Conservation (phyloP, 1,140 invertebrate genomes). For the Aricia agestis region DNA sequence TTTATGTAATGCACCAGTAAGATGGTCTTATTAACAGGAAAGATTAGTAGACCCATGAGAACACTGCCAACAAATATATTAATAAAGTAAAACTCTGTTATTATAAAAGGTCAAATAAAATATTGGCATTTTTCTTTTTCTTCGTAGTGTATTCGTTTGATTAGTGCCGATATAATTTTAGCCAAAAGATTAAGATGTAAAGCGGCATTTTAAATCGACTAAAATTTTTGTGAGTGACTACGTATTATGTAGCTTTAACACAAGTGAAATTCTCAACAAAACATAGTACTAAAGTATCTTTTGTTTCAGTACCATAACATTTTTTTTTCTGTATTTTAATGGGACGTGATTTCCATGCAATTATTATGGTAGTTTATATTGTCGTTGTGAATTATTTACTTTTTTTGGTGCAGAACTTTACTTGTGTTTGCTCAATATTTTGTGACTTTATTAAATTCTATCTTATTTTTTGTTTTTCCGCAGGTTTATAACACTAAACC, state of each 20-base stretch:
- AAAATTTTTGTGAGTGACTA: conserved; percentile 22
- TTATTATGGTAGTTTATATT: background rate
- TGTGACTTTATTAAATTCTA: conserved; percentile 59
- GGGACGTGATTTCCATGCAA: background rate
- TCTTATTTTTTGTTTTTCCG: conserved; percentile 74
- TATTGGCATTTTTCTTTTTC: conserved; percentile 13
- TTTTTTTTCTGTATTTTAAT: too few relatives aligned
- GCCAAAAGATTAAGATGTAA: conserved; percentile 3
- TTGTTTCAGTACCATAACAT: too few relatives aligned
- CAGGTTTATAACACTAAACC: conserved; percentile 78
- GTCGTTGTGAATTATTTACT: background rate
- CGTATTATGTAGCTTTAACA: conserved; percentile 57
- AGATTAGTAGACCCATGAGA: background rate
- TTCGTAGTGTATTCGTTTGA: conserved; percentile 27
- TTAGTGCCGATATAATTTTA: conserved; percentile 11
- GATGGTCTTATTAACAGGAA: background rate
- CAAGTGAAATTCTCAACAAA: conserved; percentile 40
- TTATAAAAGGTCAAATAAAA: conserved; percentile 6
- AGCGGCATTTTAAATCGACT: conserved; percentile 8
- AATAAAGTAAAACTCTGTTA: conserved; percentile 7
- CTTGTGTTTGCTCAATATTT: conserved; percentile 47
- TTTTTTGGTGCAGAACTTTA: conserved; percentile 33
- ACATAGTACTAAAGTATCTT: too few relatives aligned
- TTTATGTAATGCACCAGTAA: background rate
- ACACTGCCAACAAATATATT: background rate